These are phyloP conservation scores for Apodemia duryi DNA, from an alignment of 2,888 invertebrate genomes.

Conservation along the genomic window DNA sequence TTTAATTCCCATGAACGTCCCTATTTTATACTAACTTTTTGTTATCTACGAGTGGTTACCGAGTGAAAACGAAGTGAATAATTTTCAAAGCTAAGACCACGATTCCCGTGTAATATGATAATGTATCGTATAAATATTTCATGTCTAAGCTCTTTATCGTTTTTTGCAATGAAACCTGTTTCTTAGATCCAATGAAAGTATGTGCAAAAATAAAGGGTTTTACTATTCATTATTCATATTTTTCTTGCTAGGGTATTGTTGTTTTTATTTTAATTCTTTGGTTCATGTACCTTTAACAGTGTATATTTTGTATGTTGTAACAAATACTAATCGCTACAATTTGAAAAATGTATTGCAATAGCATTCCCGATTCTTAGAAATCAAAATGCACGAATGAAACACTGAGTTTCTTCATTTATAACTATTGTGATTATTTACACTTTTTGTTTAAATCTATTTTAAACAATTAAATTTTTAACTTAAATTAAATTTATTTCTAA, in stretches of 20 bases:
- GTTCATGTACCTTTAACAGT: not conserved
- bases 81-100: constrained; percentile 74
- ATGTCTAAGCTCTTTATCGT: constrained; percentile 64
- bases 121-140: constrained; percentile 74
- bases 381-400: no score
- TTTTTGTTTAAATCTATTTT: no score
- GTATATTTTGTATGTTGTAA: no score
- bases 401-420: no score
- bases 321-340: no score
- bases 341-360: no score
- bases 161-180: constrained; percentile 70
- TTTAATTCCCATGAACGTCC: constrained; percentile 15
- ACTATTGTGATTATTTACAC: no score
- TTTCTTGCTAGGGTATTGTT: constrained; percentile 24
- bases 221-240: constrained; percentile 47
- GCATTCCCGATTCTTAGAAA: no score
- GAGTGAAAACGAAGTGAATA: constrained; percentile 72
- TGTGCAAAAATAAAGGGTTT: constrained; percentile 51
- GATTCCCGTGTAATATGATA: constrained; percentile 77
- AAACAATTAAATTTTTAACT: no score
- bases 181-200: constrained; percentile 49
- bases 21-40: constrained; percentile 14
- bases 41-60: constrained; percentile 41
- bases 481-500: no score
- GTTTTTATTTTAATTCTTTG: not conserved